Evolutionary conservation across 2,888 invertebrate species (phyloP).

Genomic region (Gari tellinella): DNA sequence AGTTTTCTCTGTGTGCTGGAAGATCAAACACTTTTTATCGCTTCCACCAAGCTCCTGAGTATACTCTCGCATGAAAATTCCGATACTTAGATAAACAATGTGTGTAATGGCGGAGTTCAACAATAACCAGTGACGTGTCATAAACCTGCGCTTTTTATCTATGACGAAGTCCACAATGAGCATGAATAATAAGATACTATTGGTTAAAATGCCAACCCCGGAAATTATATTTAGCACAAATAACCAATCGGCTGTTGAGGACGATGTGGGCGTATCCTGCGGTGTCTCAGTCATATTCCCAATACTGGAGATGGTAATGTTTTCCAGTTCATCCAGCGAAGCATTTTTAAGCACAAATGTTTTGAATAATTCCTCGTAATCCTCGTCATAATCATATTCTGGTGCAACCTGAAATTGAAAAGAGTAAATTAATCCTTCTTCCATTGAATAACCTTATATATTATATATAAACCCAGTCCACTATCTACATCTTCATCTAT

Average conservation of each 20-base stretch:
- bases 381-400: slow-evolving; percentile 44
- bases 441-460: too few relatives aligned
- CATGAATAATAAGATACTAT: slow-evolving; percentile 49
- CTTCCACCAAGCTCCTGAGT: slow-evolving; percentile 7
- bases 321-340: slow-evolving; percentile 30
- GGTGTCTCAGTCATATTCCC: neutral
- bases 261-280: neutral
- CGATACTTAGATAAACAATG: slow-evolving; percentile 42
- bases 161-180: slow-evolving; percentile 54
- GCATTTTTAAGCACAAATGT: slow-evolving; percentile 41
- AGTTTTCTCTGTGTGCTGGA: slow-evolving; percentile 53
- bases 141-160: slow-evolving; percentile 32
- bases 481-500: too few relatives aligned
- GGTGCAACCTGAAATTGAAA: slow-evolving; percentile 43
- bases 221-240: slow-evolving; percentile 49
- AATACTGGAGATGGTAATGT: slow-evolving; percentile 10
- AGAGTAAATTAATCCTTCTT: too few relatives aligned
- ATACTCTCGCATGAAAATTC: slow-evolving; percentile 48
- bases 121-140: slow-evolving; percentile 59
- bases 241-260: slow-evolving; percentile 23
- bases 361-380: slow-evolving; percentile 46
- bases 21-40: slow-evolving; percentile 34
- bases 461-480: too few relatives aligned
- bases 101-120: slow-evolving; percentile 41
- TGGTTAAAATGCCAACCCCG: slow-evolving; percentile 52